Evolutionary conservation across 2,113 vertebrate species (phyloP).

Genomic region (Nothoprocta pentlandii): DNA sequence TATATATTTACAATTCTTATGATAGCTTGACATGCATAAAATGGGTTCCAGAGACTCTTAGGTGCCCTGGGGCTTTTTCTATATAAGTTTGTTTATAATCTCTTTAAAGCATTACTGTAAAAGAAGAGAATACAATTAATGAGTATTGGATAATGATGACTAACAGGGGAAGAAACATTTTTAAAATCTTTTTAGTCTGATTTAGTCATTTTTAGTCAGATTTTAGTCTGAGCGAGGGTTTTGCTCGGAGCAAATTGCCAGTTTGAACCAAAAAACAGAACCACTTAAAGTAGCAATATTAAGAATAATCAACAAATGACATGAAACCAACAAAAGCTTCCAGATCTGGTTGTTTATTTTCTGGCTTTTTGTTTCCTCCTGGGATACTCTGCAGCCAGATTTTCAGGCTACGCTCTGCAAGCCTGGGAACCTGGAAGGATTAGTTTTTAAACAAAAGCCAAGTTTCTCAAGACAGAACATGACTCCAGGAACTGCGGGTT

Average conservation of each 20-base stretch:
- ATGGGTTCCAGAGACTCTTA: constrained; percentile 23
- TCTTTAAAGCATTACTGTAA: constrained; percentile 25
- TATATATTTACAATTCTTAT: constrained; percentile 51
- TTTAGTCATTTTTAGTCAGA: neutral
- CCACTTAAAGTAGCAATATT: constrained; percentile 39
- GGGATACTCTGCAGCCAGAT: constrained; percentile 34
- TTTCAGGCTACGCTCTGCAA: constrained; percentile 36
- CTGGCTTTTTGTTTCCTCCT: constrained; percentile 46
- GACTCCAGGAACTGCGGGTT: neutral
- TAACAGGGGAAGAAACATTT: constrained; percentile 16
- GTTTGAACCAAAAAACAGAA: neutral
- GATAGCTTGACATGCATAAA: constrained; percentile 55
- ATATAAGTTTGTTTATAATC: constrained; percentile 38
- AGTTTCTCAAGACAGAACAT: constrained; percentile 26
- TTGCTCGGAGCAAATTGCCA: constrained; percentile 12
- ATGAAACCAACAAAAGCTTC: constrained; percentile 45
- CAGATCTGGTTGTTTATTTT: constrained; percentile 58
- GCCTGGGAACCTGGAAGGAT: constrained; percentile 3
- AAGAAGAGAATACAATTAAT: constrained; percentile 44
- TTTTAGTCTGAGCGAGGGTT: constrained; percentile 31
- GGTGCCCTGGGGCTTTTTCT: constrained; percentile 46
- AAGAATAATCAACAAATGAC: constrained; percentile 52
- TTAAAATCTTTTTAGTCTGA: neutral
- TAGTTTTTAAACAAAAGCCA: constrained; percentile 26
- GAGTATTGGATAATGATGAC: constrained; percentile 35